Percentiles rank a stretch among this genome's conserved stretches.
Evolutionary conservation across 2,113 vertebrate species (phyloP).

Genomic region (Ondatra zibethicus): DNA sequence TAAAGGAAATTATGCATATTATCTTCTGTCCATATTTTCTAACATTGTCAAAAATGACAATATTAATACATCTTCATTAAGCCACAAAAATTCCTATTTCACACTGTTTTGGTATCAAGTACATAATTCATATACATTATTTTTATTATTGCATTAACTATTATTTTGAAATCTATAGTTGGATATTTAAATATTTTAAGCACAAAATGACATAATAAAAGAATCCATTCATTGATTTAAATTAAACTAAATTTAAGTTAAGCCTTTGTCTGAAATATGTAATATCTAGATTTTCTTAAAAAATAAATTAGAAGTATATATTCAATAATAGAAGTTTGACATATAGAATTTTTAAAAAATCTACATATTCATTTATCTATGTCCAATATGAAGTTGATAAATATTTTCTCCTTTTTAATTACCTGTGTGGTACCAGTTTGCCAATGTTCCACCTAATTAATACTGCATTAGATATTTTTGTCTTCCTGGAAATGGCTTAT

Average conservation of each 20-base stretch:
- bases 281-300: not conserved
- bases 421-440: not conserved
- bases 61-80: not conserved
- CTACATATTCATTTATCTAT: not conserved
- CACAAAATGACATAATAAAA: not conserved
- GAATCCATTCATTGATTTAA: not conserved
- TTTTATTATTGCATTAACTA: not conserved
- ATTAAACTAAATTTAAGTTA: not conserved
- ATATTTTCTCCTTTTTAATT: not conserved
- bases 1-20: not conserved
- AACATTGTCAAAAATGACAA: not conserved
- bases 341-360: not conserved
- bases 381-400: not conserved
- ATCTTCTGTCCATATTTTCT: not conserved
- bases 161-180: not conserved
- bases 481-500: not conserved
- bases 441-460: not conserved
- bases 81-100: not conserved
- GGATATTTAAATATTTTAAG: not conserved
- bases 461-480: not conserved
- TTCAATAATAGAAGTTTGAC: not conserved
- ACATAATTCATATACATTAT: not conserved
- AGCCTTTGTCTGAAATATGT: not conserved
- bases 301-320: not conserved
- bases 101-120: not conserved